Evolutionary conservation across 2,888 invertebrate species (phyloP).

Genomic region (Cosmopolites sordidus): DNA sequence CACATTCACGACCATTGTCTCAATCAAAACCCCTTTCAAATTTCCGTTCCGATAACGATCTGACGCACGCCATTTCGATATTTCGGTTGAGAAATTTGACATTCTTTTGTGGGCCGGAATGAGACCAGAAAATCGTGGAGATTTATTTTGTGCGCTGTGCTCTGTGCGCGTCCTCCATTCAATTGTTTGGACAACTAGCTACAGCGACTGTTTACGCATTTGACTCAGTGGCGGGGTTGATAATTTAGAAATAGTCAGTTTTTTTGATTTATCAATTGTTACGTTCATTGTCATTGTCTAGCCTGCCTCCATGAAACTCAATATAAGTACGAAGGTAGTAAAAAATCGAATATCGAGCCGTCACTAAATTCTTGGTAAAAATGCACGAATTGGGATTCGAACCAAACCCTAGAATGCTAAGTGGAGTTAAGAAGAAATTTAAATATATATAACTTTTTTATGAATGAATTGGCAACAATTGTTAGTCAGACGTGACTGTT

Average conservation of each 20-base stretch:
- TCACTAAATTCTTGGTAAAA: no score
- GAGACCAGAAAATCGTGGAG: conserved; percentile 11
- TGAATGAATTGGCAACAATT: no score
- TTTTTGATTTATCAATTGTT: background rate
- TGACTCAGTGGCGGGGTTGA: conserved; percentile 11
- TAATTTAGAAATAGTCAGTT: background rate
- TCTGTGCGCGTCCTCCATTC: no score
- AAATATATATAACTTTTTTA: no score
- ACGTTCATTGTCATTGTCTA: no score
- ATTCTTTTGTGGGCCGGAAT: conserved; percentile 23
- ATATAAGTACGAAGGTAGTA: no score
- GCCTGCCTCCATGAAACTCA: no score
- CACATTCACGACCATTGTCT: conserved; percentile 14
- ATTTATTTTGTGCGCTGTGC: conserved; percentile 21
- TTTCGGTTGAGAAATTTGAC: conserved; percentile 21
- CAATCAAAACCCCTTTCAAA: conserved; percentile 18
- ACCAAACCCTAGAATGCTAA: no score
- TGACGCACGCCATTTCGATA: background rate
- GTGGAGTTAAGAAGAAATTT: no score
- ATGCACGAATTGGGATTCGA: no score
- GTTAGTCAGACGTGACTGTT: no score
- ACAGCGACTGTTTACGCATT: conserved; percentile 16
- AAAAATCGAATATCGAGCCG: no score
- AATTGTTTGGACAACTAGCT: conserved; percentile 6
- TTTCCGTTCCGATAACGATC: conserved; percentile 15